These are phyloP conservation scores for Lepidurus apus DNA, from an alignment of 1,140 invertebrate species.

Conservation along the genomic window DNA sequence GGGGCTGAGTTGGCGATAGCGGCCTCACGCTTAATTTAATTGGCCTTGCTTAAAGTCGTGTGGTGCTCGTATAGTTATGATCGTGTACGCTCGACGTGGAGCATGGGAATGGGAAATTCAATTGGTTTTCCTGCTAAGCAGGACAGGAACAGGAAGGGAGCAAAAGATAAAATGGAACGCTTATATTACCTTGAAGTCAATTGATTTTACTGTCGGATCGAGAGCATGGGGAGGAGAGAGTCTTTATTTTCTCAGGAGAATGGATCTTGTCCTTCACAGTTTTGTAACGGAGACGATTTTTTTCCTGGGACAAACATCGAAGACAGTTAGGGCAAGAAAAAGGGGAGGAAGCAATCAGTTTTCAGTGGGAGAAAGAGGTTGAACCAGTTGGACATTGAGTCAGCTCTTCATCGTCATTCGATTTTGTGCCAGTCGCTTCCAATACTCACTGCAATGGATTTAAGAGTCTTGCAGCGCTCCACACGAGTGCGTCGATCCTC, in stretches of 20 bases:
- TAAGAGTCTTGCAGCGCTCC: background rate
- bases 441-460: background rate
- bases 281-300: background rate
- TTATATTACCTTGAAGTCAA: constrained; percentile 11
- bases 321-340: background rate
- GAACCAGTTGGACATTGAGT: background rate
- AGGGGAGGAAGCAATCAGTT: constrained; percentile 5
- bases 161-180: background rate
- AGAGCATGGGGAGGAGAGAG: background rate
- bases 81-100: background rate
- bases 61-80: constrained; percentile 5
- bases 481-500: background rate
- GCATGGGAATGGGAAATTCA: background rate
- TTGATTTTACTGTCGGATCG: constrained; percentile 14
- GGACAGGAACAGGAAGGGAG: background rate
- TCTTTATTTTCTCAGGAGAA: constrained; percentile 6
- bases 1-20: background rate
- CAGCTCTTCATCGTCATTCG: constrained; percentile 18
- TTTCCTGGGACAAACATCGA: background rate
- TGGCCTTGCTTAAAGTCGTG: background rate
- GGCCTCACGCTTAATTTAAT: background rate
- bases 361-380: constrained; percentile 12
- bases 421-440: background rate
- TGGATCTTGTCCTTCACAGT: background rate
- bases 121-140: background rate